Percentiles rank a stretch among this genome's conserved stretches.
Conservation (phyloP, 2,113 vertebrate genomes). For the Isurus oxyrinchus region DNA sequence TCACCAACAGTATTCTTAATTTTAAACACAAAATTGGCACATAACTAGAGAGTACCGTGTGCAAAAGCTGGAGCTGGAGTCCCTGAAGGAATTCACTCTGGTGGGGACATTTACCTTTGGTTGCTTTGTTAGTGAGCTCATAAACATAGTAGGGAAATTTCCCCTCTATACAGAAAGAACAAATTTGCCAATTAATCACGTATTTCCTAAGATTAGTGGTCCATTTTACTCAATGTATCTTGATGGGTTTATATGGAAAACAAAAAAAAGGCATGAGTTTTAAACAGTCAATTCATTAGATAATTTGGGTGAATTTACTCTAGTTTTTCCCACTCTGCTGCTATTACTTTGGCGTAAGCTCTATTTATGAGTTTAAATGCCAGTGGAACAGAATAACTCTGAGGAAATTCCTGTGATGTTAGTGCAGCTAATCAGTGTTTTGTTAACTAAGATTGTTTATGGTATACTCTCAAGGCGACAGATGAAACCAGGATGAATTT, state of each 20-base stretch:
- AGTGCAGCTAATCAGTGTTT: neutral
- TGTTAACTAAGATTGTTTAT: neutral
- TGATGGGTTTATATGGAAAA: neutral
- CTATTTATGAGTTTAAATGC: neutral
- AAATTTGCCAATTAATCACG: neutral
- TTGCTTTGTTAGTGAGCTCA: neutral
- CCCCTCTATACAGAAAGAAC: neutral
- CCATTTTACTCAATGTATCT: neutral
- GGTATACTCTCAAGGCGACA: neutral
- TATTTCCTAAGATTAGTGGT: neutral
- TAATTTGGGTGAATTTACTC: neutral
- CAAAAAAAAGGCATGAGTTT: neutral
- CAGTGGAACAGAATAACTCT: neutral
- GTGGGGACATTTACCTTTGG: neutral
- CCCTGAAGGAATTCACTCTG: neutral
- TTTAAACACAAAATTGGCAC: neutral
- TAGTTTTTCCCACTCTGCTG: neutral
- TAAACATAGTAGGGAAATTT: neutral
- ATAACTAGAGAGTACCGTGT: neutral
- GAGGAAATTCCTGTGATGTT: neutral
- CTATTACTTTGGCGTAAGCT: neutral
- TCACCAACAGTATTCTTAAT: neutral
- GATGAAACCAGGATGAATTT: neutral
- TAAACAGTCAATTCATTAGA: neutral
- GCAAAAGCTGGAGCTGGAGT: neutral